A percentile compares a stretch with the other conserved stretches of the same genome.
phyloP scores from a whole-genome alignment of 2,113 vertebrate genomes.

The Rutilus rutilus region DNA sequence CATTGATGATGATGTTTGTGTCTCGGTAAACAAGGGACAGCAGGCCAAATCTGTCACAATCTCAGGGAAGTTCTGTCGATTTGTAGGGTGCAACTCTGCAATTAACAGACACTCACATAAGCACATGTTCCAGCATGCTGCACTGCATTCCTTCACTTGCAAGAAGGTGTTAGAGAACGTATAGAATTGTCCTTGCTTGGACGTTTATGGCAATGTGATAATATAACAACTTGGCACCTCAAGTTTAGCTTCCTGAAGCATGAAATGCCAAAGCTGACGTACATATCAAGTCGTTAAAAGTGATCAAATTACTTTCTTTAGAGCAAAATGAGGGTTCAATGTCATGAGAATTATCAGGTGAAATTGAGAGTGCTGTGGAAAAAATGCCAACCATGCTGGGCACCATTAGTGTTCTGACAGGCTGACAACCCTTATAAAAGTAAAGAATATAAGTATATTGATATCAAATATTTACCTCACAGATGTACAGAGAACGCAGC shows the following conservation, averaged over 20 bases:
- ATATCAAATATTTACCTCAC: conserved; percentile 8
- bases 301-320: neutral
- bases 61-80: conserved; percentile 24
- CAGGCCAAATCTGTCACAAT: conserved; percentile 19
- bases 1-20: conserved; percentile 77
- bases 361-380: neutral
- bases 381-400: neutral
- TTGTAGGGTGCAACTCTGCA: neutral
- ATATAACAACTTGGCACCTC: neutral
- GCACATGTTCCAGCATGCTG: conserved; percentile 52
- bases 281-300: neutral
- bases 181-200: neutral
- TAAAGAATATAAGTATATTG: neutral
- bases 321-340: neutral
- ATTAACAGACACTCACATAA: neutral
- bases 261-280: neutral
- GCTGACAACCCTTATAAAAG: neutral
- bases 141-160: conserved; percentile 46
- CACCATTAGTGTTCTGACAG: neutral
- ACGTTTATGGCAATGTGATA: neutral
- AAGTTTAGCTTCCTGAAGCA: neutral
- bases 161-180: neutral
- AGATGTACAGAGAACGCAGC: neutral
- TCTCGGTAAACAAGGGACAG: conserved; percentile 44
- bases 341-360: neutral